Percentiles rank a stretch among this genome's conserved stretches.
Evolutionary conservation across 2,797 vertebrate genomes (phyloP).

Genomic region (Tamandua tetradactyla): DNA sequence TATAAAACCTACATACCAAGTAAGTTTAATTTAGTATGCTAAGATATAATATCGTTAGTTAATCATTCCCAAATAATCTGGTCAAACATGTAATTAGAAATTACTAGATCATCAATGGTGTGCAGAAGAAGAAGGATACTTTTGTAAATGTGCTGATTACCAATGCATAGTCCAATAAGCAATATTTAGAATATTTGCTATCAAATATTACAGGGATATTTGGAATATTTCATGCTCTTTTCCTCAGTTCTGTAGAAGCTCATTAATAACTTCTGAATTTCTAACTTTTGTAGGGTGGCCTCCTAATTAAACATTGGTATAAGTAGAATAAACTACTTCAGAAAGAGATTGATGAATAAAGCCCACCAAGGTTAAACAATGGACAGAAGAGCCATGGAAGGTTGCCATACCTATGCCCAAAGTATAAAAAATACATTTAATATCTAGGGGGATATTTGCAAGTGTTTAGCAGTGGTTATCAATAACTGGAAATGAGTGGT

Average conservation of each 20-base stretch:
- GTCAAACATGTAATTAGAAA: slow-evolving; percentile 21
- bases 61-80: slow-evolving; percentile 38
- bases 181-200: not conserved
- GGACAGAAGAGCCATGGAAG: not conserved
- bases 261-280: slow-evolving; percentile 42
- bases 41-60: slow-evolving; percentile 3
- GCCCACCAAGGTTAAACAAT: not conserved
- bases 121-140: not conserved
- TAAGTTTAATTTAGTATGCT: not conserved
- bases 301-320: not conserved
- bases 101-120: slow-evolving; percentile 9
- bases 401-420: not conserved
- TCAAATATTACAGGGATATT: slow-evolving; percentile 13
- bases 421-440: slow-evolving; percentile 46
- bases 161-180: not conserved
- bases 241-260: slow-evolving; percentile 30
- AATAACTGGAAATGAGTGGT: slow-evolving; percentile 25
- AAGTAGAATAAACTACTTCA: not conserved
- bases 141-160: not conserved
- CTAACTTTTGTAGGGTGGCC: not conserved
- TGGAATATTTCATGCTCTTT: not conserved
- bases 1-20: slow-evolving; percentile 36
- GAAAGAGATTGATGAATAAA: slow-evolving; percentile 31
- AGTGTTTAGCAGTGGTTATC: slow-evolving; percentile 5
- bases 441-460: slow-evolving; percentile 4